Base-by-base conservation (phyloP, 2,113 vertebrate species). In the Brachyhypopomus occidentalis region DNA sequence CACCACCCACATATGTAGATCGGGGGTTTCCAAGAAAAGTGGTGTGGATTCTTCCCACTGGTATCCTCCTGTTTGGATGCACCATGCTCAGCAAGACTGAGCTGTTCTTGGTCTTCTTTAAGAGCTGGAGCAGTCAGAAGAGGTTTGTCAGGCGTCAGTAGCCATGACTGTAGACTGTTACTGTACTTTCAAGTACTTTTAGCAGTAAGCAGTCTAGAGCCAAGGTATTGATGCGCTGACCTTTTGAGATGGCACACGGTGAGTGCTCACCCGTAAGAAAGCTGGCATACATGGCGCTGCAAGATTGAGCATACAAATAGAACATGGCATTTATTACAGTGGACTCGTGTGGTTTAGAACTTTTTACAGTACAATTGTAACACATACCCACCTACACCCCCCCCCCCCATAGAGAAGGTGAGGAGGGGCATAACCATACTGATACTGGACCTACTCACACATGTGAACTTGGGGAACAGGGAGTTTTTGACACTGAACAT, bases 91-190 rank as follows among this genome's bases (percentile, higher is more conserved):
- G 30, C 45, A 17, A 45, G 30, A 72, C 75, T 79, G 84, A 76
- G 82, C 73, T 69, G 69, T 69, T 72, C 84, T 86, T 83, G 84
- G 75, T 82, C 83, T 86, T 87, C 88, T 30, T 78, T 81, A 16
- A 74, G 63, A 74, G 81, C 78, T 81, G 14, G 62, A 17, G 78
- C 82, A 22, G 38, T 55, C 83, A 84, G 88, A 80, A 87, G 94
- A 91, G 89, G 88, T 87, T 91, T 90, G 95, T 92, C 97, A 97
- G 95, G 90, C 95, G 85, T 96, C 97, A 96, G 96, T 96, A 96
- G 96, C 97, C 96, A 96, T 98, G 97, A 97, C 96, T 97, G 95
- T 97, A 97, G 97, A 97, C 97, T 97, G 97, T 98, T 97, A 97
- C 97, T 97, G 95, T 94, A 92, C 91, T 93, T 93, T 90, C 77